These are phyloP conservation scores for Crotalus viridis DNA, from an alignment of 2,113 vertebrate genomes.

Conservation along the genomic window DNA sequence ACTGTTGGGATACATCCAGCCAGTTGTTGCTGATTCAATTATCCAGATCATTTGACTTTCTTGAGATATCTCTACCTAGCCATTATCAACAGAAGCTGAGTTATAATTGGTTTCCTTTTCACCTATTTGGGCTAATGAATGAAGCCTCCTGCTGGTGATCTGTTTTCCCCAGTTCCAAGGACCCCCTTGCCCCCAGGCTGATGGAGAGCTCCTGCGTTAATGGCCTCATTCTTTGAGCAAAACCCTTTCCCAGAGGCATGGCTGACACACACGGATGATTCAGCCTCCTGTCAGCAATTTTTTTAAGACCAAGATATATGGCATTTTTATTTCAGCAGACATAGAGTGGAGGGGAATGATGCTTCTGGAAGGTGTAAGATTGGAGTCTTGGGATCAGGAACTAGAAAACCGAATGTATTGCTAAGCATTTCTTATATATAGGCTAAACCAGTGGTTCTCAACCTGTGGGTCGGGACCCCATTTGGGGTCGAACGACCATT, in stretches of 20 bases:
- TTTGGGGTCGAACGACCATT: no score
- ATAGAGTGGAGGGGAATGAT: neutral
- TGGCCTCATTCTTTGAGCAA: neutral
- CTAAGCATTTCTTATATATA: neutral
- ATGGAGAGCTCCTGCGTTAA: neutral
- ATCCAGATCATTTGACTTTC: neutral
- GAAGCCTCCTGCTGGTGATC: neutral
- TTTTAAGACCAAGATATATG: neutral
- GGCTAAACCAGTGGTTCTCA: no score
- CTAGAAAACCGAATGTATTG: accelerated
- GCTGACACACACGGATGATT: neutral
- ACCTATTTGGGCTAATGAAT: neutral
- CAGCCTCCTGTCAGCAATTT: constrained; percentile 1
- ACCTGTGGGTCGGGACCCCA: no score
- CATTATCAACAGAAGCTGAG: neutral
- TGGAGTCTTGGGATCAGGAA: neutral
- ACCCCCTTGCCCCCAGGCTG: accelerated
- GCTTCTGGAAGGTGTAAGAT: neutral
- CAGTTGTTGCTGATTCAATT: neutral
- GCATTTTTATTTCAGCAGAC: neutral
- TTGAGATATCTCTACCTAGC: no score
- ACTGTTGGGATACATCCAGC: neutral
- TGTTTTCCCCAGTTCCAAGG: neutral
- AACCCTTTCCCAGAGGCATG: neutral
- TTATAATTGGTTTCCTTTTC: no score